phyloP scores from a whole-genome alignment of 1,140 invertebrate genomes.

The Zaprionus capensis region DNA sequence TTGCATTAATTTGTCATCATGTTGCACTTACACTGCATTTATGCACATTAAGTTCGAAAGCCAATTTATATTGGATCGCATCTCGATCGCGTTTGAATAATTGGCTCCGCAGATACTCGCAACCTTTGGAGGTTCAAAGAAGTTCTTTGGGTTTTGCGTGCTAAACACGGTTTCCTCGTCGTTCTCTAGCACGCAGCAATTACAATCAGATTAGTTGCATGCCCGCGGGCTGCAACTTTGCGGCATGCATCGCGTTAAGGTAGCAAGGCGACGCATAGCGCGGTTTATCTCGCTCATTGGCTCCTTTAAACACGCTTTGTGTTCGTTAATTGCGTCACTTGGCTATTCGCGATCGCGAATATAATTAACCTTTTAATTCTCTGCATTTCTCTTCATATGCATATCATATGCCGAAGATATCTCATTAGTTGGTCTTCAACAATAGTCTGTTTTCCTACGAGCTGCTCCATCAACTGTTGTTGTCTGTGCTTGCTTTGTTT shows the following conservation, averaged over 20 bases:
- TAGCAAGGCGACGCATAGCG: conserved; percentile 16
- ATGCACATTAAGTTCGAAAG: conserved; percentile 35
- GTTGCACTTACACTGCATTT: conserved; percentile 22
- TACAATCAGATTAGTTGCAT: conserved; percentile 80
- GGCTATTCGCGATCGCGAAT: conserved; percentile 1
- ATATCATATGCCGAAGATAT: background rate
- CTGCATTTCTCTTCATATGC: background rate
- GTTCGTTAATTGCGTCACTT: conserved; percentile 11
- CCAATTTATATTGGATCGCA: conserved; percentile 67
- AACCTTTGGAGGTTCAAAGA: conserved; percentile 40
- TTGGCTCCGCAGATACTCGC: conserved; percentile 54
- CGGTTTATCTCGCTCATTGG: conserved; percentile 35
- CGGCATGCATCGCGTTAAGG: conserved; percentile 22
- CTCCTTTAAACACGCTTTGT: conserved; percentile 11
- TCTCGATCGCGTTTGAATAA: conserved; percentile 71
- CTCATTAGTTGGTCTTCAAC: background rate
- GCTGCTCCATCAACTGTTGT: background rate
- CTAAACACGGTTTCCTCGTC: conserved; percentile 27
- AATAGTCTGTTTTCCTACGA: background rate
- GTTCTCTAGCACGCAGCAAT: conserved; percentile 71
- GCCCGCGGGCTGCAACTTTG: conserved; percentile 41
- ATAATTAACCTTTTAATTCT: background rate
- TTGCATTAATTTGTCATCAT: conserved; percentile 1
- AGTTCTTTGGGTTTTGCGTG: conserved; percentile 60
- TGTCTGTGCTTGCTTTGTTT: background rate